A percentile compares a stretch with the other conserved stretches of the same genome.
Conservation (phyloP, 37 sponge, comb jelly and placozoan genomes). For the Cliona cf. orientalis region DNA sequence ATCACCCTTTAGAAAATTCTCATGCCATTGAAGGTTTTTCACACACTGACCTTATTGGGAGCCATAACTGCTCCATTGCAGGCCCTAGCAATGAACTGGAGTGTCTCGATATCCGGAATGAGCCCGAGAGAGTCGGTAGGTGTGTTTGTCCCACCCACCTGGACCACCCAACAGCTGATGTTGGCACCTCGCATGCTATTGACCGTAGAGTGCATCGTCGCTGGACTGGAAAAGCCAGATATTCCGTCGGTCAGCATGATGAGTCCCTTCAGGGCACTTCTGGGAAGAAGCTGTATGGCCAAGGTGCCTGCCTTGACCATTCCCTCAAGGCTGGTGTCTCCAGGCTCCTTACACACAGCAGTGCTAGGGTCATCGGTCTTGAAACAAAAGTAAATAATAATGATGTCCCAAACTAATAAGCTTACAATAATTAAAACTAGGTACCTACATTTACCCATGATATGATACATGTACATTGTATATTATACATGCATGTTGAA, state of each 20-base stretch:
- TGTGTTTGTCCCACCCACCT: slow-evolving; percentile 49
- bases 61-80: slow-evolving; percentile 76
- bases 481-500: too few species aligned
- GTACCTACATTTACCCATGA: too few species aligned
- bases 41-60: slow-evolving; percentile 42
- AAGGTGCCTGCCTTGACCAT: slow-evolving; percentile 67
- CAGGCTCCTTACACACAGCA: not conserved
- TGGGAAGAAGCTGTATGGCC: slow-evolving; percentile 72
- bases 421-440: too few species aligned
- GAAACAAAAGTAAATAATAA: too few species aligned
- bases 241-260: slow-evolving; percentile 77
- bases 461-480: too few species aligned
- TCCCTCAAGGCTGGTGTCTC: slow-evolving; percentile 48
- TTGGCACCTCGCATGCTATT: slow-evolving; percentile 64
- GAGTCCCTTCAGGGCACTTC: slow-evolving; percentile 74
- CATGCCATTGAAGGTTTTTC: too few species aligned
- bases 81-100: slow-evolving; percentile 48
- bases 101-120: slow-evolving; percentile 61
- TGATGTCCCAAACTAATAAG: too few species aligned
- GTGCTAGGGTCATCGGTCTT: too few species aligned
- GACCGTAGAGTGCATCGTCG: slow-evolving; percentile 54
- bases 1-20: too few species aligned
- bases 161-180: slow-evolving; percentile 78
- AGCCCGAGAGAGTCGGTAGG: slow-evolving; percentile 51
- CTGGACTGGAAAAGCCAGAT: slow-evolving; percentile 57